phyloP scores from a whole-genome alignment of 2,113 vertebrate species.

The Anoura caudifer region DNA sequence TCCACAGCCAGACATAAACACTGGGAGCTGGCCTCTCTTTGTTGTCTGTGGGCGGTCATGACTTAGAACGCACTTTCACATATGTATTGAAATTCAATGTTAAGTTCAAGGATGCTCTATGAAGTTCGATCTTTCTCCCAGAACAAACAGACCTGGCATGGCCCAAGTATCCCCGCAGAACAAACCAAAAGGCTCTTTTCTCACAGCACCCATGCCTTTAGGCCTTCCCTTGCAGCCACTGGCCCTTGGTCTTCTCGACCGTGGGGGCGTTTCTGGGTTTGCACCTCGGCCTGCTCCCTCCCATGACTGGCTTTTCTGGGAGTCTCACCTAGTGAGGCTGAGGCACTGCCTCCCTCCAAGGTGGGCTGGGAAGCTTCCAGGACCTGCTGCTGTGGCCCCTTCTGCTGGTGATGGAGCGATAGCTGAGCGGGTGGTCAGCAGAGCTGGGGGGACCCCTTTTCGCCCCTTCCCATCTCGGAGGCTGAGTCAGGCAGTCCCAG shows the following conservation, averaged over 20 bases:
- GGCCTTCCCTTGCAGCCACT: fast-evolving
- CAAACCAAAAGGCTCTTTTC: not conserved
- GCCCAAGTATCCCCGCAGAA: not conserved
- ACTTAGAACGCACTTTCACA: not conserved
- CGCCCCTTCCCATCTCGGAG: not conserved
- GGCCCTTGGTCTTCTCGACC: not conserved
- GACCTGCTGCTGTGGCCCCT: not conserved
- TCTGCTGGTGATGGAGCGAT: not conserved
- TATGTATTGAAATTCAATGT: slow-evolving; percentile 24
- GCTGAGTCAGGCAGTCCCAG: not conserved
- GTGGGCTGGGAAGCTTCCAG: fast-evolving
- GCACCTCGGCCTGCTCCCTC: not conserved
- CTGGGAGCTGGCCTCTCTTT: not conserved
- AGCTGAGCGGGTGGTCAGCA: not conserved
- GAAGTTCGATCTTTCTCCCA: not conserved
- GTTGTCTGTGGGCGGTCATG: not conserved
- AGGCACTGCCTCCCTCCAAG: fast-evolving
- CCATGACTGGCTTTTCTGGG: not conserved
- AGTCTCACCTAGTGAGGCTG: not conserved
- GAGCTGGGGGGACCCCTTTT: not conserved
- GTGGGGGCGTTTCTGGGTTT: not conserved
- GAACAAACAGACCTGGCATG: not conserved
- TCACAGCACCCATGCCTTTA: not conserved
- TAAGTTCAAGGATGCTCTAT: not conserved
- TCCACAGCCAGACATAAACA: not conserved